Conservation (phyloP, 2,113 vertebrate genomes). For the Leptosomus discolor region DNA sequence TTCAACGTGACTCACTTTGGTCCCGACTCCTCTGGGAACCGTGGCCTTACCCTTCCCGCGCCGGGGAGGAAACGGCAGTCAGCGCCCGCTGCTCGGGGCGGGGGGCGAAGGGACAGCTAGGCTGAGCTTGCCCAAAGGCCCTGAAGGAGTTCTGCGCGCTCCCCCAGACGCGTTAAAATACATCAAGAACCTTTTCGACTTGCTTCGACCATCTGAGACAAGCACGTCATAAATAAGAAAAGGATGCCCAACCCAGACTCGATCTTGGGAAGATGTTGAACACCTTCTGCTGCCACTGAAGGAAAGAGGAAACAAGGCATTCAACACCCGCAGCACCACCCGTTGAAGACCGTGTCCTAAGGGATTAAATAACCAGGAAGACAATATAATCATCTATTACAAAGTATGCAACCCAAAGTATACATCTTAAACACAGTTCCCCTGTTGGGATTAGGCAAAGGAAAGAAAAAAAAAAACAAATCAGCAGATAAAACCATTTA, state of each 20-base stretch:
- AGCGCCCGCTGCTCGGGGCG: neutral
- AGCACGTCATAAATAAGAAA: neutral
- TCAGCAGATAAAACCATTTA: slow-evolving; percentile 38
- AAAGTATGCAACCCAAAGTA: slow-evolving; percentile 31
- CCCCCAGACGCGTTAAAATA: neutral
- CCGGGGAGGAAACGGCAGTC: neutral
- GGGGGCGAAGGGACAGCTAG: neutral
- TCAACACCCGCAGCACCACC: slow-evolving; percentile 5
- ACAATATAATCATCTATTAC: slow-evolving; percentile 25
- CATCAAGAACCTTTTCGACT: neutral
- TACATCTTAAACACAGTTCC: neutral
- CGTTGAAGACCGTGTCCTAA: slow-evolving; percentile 19
- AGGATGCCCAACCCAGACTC: neutral
- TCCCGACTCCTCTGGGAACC: neutral
- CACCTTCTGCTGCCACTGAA: neutral
- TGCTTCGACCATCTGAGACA: neutral
- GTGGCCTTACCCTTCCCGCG: neutral
- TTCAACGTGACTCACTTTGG: neutral
- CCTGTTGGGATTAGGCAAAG: neutral
- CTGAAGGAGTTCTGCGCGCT: neutral
- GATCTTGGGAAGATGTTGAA: neutral
- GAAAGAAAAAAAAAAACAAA: neutral
- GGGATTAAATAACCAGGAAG: slow-evolving; percentile 43
- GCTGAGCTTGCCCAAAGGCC: neutral
- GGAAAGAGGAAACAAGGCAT: neutral